A percentile compares a stretch with the other conserved stretches of the same genome.
phyloP scores from a whole-genome alignment of 2,797 vertebrate species.

The Acridotheres tristis region DNA sequence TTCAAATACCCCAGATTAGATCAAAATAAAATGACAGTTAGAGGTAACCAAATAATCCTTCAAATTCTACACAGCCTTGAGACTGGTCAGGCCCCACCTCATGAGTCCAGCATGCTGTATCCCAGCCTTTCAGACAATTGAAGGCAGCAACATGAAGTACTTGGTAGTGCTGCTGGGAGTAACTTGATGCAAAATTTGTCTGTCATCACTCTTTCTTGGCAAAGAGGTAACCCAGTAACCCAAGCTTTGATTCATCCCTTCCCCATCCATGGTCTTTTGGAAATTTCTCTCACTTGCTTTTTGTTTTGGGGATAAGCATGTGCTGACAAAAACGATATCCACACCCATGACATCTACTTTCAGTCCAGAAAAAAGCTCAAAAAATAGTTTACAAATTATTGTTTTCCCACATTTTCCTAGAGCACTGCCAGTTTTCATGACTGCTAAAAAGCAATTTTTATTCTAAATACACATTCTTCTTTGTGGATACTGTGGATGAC shows the following conservation, averaged over 20 bases:
- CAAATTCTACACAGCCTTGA: fast-evolving
- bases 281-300: neutral
- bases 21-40: neutral
- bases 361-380: neutral
- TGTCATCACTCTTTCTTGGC: neutral
- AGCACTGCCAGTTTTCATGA: neutral
- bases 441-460: neutral
- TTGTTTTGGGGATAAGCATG: neutral
- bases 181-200: neutral
- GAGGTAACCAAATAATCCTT: neutral
- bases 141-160: neutral
- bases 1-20: neutral
- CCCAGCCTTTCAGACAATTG: neutral
- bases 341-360: neutral
- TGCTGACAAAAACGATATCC: neutral
- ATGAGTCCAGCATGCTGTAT: neutral
- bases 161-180: neutral
- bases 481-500: neutral
- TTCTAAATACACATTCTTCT: neutral
- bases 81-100: neutral
- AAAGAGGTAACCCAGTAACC: neutral
- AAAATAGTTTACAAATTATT: neutral
- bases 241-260: neutral
- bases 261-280: neutral
- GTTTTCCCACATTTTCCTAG: neutral